phyloP scores from a whole-genome alignment of 2,888 invertebrate species.

The Flabesymbios commensalis region DNA sequence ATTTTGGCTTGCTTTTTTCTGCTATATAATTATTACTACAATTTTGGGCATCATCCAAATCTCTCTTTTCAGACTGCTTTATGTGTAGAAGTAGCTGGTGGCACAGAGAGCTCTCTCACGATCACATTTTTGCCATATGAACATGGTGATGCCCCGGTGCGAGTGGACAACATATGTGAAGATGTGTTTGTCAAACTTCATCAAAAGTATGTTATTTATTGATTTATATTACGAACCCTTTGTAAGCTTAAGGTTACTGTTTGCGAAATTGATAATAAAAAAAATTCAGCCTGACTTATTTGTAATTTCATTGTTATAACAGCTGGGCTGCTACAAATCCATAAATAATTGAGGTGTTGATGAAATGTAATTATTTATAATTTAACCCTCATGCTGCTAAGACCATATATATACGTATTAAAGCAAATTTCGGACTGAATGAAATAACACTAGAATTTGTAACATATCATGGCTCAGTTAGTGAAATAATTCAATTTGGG shows the following conservation, averaged over 20 bases:
- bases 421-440: too few relatives aligned
- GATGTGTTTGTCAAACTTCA: slow-evolving; percentile 80
- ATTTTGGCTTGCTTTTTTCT: too few relatives aligned
- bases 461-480: too few relatives aligned
- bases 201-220: slow-evolving; percentile 66
- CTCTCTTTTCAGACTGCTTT: slow-evolving; percentile 54
- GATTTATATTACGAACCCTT: background rate
- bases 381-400: too few relatives aligned
- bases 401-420: too few relatives aligned
- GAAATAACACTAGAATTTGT: too few relatives aligned
- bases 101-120: slow-evolving; percentile 73
- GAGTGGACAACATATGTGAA: slow-evolving; percentile 69
- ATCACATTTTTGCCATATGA: slow-evolving; percentile 60
- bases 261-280: too few relatives aligned
- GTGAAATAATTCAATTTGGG: too few relatives aligned
- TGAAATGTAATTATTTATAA: background rate
- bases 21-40: too few relatives aligned
- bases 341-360: background rate
- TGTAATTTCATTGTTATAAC: background rate
- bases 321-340: background rate
- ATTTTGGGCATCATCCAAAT: too few relatives aligned
- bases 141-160: slow-evolving; percentile 61
- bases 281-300: background rate
- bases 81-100: slow-evolving; percentile 73
- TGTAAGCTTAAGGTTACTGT: too few relatives aligned